These are phyloP conservation scores for Heterocephalus glaber DNA, from an alignment of 2,113 vertebrate species.

Conservation along the genomic window DNA sequence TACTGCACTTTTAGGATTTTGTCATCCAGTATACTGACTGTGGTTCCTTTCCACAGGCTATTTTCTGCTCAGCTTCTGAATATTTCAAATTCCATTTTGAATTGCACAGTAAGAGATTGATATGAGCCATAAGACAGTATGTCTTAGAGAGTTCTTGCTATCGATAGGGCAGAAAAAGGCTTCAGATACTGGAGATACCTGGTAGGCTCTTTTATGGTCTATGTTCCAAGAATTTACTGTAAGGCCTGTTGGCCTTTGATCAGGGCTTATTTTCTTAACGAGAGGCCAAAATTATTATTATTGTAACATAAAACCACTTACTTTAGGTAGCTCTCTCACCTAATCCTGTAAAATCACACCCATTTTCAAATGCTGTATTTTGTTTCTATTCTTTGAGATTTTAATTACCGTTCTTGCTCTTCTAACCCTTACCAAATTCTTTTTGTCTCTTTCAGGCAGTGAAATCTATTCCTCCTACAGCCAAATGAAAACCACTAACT, in stretches of 20 bases:
- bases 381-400: slow-evolving; percentile 2
- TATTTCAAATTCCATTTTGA: neutral
- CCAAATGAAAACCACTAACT: neutral
- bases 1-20: neutral
- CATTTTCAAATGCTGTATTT: neutral
- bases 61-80: neutral
- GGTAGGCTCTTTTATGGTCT: neutral
- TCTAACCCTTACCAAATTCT: neutral
- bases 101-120: neutral
- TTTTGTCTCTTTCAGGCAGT: neutral
- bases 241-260: neutral
- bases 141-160: neutral
- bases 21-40: neutral
- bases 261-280: neutral
- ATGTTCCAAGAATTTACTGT: slow-evolving; percentile 9
- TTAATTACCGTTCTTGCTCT: neutral
- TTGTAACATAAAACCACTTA: neutral
- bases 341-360: neutral
- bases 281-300: neutral
- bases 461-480: neutral
- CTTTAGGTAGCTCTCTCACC: neutral
- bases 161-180: neutral
- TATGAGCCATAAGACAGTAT: neutral
- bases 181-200: neutral
- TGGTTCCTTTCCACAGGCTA: neutral